These are phyloP conservation scores for Tilapia sparmanii DNA, from an alignment of 2,113 vertebrate genomes.

Conservation along the genomic window DNA sequence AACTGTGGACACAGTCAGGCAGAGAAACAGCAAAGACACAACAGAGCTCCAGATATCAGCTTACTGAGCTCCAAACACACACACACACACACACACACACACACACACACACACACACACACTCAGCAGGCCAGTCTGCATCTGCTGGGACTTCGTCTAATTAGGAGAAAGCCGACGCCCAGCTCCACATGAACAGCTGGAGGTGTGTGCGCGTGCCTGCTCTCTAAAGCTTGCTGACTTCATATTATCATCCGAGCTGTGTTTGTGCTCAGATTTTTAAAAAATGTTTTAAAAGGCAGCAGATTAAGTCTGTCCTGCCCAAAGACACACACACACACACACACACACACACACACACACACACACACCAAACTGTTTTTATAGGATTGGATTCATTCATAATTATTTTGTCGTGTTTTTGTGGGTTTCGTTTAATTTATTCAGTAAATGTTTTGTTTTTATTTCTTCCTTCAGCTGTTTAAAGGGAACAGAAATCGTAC, in stretches of 20 bases:
- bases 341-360: rapidly evolving
- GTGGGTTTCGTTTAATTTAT: background rate
- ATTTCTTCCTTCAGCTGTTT: background rate
- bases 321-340: background rate
- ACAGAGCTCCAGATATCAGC: background rate
- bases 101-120: background rate
- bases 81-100: background rate
- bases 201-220: background rate
- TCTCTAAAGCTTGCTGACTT: background rate
- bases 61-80: constrained; percentile 1
- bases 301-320: constrained; percentile 12
- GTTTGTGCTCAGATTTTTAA: background rate
- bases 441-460: background rate
- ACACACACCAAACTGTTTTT: background rate
- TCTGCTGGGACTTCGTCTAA: constrained; percentile 41
- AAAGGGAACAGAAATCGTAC: background rate
- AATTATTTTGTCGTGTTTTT: background rate
- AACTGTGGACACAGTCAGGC: background rate
- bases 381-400: background rate
- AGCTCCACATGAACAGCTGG: background rate
- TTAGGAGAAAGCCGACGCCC: constrained; percentile 38
- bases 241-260: background rate
- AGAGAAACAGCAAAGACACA: background rate
- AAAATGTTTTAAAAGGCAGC: background rate
- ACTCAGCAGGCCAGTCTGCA: background rate